phyloP scores from a whole-genome alignment of 2,113 vertebrate genomes.

The Chrysochloris asiatica region DNA sequence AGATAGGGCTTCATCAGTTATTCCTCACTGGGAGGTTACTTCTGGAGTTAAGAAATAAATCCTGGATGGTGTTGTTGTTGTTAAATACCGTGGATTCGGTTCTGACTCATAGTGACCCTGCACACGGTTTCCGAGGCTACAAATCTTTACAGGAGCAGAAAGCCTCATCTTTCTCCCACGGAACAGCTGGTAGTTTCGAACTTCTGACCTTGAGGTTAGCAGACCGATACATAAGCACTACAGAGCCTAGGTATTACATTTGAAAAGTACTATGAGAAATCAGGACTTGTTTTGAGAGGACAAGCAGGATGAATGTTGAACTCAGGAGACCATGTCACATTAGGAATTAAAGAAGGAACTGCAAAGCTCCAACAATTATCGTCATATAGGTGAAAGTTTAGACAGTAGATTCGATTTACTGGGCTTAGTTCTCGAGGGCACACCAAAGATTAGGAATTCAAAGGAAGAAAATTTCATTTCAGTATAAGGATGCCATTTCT shows the following conservation, averaged over 20 bases:
- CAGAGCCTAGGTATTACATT: neutral
- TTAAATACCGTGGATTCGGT: too few species aligned
- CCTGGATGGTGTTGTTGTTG: too few species aligned
- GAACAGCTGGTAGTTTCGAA: too few species aligned
- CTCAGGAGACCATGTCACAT: slow-evolving; percentile 30
- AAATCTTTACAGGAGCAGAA: too few species aligned
- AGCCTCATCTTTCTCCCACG: too few species aligned
- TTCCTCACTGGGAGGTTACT: neutral
- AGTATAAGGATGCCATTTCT: neutral
- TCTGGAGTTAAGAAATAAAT: too few species aligned
- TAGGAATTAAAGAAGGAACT: neutral
- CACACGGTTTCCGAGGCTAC: too few species aligned
- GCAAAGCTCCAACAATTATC: neutral
- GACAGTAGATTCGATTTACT: neutral
- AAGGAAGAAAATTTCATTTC: neutral
- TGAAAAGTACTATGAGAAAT: neutral
- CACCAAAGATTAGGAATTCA: slow-evolving; percentile 3
- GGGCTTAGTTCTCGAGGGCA: neutral
- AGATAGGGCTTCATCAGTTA: neutral
- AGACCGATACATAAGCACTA: too few species aligned
- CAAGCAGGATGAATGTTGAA: slow-evolving; percentile 2
- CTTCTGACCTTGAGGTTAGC: too few species aligned
- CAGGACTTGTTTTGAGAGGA: neutral
- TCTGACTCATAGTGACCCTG: too few species aligned
- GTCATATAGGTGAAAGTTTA: neutral